Conservation (phyloP, 2,113 vertebrate species). For the Cyrtonyx montezumae region DNA sequence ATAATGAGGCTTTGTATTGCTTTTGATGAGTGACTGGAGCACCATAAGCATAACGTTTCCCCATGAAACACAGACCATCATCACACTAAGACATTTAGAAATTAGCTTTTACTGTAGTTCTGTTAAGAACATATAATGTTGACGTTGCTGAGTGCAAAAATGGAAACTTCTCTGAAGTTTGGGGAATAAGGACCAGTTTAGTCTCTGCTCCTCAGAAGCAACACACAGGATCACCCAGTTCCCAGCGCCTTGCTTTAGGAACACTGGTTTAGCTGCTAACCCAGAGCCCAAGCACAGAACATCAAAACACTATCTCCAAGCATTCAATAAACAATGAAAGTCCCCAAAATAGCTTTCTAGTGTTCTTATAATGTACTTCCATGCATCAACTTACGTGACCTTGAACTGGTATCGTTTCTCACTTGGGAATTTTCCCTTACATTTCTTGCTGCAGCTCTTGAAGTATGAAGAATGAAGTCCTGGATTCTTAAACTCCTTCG, state of each 20-base stretch:
- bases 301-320: slow-evolving; percentile 29
- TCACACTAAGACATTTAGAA: background rate
- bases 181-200: background rate
- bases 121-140: background rate
- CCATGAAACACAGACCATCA: background rate
- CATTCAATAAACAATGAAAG: slow-evolving; percentile 45
- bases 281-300: background rate
- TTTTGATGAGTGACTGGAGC: background rate
- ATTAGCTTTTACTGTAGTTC: background rate
- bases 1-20: background rate
- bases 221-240: background rate
- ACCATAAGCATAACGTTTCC: background rate
- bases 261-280: background rate
- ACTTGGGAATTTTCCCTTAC: slow-evolving; percentile 40
- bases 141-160: background rate
- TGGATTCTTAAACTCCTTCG: slow-evolving; percentile 48
- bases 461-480: slow-evolving; percentile 61
- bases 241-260: background rate
- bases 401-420: slow-evolving; percentile 52
- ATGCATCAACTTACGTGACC: slow-evolving; percentile 44
- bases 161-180: background rate
- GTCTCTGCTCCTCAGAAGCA: background rate
- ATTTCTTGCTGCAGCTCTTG: slow-evolving; percentile 50
- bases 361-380: slow-evolving; percentile 61
- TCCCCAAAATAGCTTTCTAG: slow-evolving; percentile 38